A percentile compares a stretch with the other conserved stretches of the same genome.
Evolutionary conservation across 2,797 vertebrate genomes (phyloP).

Genomic region (Crocodylus rhombifer): DNA sequence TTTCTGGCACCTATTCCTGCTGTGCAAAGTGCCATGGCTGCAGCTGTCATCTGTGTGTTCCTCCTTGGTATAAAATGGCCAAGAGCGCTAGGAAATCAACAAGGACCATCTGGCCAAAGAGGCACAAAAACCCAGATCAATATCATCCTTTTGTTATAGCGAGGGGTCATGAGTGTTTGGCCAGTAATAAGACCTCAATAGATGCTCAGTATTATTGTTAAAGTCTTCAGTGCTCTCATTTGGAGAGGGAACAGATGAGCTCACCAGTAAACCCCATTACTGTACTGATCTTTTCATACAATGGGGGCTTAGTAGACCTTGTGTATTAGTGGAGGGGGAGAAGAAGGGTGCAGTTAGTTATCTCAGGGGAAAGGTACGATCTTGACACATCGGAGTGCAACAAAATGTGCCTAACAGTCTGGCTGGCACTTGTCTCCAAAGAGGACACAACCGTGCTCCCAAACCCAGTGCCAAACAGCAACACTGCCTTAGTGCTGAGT

Average conservation of each 20-base stretch:
- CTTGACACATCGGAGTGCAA: background rate
- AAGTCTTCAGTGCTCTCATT: background rate
- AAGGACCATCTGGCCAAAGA: background rate
- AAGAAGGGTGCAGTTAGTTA: background rate
- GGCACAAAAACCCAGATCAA: background rate
- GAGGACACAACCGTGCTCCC: background rate
- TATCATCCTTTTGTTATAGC: background rate
- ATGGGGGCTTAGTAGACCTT: background rate
- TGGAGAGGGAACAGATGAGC: background rate
- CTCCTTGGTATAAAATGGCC: background rate
- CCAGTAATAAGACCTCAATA: background rate
- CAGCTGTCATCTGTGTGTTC: background rate
- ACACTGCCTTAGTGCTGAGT: background rate
- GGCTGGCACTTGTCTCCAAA: background rate
- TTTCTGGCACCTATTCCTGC: background rate
- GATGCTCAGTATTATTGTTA: background rate
- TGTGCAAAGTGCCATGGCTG: background rate
- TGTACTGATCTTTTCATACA: background rate
- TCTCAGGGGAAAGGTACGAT: background rate
- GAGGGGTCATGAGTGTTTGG: background rate
- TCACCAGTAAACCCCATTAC: background rate
- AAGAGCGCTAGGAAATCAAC: rapidly evolving
- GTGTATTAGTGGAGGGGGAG: background rate
- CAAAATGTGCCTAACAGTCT: background rate
- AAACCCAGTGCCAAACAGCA: background rate